Conservation (phyloP, 2,113 vertebrate species). For the Balaenoptera acutorostrata region DNA sequence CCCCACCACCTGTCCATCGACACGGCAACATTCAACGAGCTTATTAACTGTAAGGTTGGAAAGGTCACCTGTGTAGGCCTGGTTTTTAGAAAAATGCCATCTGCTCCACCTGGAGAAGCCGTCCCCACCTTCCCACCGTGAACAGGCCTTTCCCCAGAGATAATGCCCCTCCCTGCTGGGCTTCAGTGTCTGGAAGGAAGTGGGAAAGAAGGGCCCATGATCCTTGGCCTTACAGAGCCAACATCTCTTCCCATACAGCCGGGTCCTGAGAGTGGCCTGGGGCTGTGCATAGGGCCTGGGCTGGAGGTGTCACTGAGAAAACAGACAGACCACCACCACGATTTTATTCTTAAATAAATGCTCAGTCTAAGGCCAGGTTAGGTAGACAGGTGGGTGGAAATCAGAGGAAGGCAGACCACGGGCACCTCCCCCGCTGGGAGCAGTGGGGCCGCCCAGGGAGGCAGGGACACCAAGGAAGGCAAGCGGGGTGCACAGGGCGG, state of each 20-base stretch:
- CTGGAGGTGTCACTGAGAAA: neutral
- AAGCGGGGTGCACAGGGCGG: neutral
- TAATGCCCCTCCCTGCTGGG: neutral
- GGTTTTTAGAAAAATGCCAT: neutral
- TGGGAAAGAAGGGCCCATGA: neutral
- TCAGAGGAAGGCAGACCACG: neutral
- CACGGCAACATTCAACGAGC: neutral
- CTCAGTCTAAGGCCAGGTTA: constrained; percentile 63
- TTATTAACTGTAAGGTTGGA: neutral
- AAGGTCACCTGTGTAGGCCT: neutral
- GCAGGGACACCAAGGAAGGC: neutral
- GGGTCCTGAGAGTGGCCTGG: neutral
- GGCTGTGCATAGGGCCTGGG: neutral
- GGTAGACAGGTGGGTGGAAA: neutral
- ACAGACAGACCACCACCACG: constrained; percentile 45
- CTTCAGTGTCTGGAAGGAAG: neutral
- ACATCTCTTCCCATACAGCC: neutral
- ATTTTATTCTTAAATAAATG: constrained; percentile 75
- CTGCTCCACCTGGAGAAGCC: neutral
- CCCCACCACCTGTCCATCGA: constrained; percentile 10
- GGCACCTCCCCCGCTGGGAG: neutral
- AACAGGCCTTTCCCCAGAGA: neutral
- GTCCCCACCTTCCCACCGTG: neutral
- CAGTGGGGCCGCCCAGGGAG: neutral
- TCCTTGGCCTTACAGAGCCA: neutral